Evolutionary conservation across 2,888 invertebrate genomes (phyloP).

Genomic region (Daptonema setosum): DNA sequence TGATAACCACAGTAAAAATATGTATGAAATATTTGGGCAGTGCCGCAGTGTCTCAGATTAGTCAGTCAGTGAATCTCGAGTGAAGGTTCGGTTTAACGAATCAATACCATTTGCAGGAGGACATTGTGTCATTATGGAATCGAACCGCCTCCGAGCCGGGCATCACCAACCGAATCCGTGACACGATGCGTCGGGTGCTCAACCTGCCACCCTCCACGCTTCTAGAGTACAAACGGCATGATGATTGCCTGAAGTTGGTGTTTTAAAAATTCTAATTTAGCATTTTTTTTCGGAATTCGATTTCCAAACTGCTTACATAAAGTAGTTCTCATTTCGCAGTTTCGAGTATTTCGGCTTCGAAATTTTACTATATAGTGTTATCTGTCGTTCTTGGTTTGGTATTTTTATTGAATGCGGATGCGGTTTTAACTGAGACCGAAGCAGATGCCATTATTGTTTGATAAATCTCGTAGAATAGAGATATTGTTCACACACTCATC

Average conservation of each 20-base stretch:
- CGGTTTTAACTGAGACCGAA: too few species aligned
- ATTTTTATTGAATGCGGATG: too few species aligned
- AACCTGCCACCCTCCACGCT: slow-evolving; percentile 74
- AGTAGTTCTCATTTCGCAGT: not conserved
- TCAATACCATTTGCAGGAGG: too few species aligned
- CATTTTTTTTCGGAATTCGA: not conserved
- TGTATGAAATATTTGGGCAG: too few species aligned
- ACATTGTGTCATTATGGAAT: slow-evolving; percentile 89
- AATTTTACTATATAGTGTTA: not conserved
- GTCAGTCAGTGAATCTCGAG: too few species aligned
- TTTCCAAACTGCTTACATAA: not conserved
- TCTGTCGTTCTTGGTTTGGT: too few species aligned
- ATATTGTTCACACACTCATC: too few species aligned
- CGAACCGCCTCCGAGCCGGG: slow-evolving; percentile 69
- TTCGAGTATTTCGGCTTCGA: not conserved
- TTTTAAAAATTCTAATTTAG: not conserved
- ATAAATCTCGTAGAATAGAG: not conserved
- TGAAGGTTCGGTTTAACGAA: too few species aligned
- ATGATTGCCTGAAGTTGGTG: slow-evolving; percentile 48
- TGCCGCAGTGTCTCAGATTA: too few species aligned
- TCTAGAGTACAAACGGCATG: slow-evolving; percentile 60
- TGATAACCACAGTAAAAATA: too few species aligned
- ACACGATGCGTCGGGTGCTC: slow-evolving; percentile 75
- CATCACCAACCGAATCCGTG: slow-evolving; percentile 71
- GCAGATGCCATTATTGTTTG: not conserved